Percentiles rank a stretch among this genome's conserved stretches.
phyloP scores from a whole-genome alignment of 2,888 invertebrate genomes.

The Laspeyria flexula region DNA sequence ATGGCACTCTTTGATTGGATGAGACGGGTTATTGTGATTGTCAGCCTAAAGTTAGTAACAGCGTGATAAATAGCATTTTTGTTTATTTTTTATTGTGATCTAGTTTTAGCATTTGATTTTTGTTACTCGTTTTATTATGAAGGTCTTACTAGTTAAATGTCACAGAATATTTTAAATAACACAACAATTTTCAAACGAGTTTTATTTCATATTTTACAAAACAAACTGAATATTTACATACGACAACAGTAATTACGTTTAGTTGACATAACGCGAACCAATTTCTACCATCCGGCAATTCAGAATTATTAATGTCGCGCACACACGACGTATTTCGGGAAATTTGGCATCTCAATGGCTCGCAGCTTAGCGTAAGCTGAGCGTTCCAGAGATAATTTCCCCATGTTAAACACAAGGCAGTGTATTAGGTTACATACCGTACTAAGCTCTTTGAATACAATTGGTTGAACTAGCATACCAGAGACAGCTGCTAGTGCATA shows the following conservation, averaged over 20 bases:
- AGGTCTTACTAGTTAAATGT: no score
- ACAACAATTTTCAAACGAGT: no score
- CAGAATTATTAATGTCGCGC: not conserved
- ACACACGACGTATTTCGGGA: not conserved
- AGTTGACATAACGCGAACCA: not conserved
- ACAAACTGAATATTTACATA: no score
- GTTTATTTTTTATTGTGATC: conserved; percentile 9
- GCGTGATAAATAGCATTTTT: conserved; percentile 15
- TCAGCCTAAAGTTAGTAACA: conserved; percentile 28
- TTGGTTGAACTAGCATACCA: not conserved
- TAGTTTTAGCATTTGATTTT: not conserved
- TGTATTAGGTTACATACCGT: not conserved
- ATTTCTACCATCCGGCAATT: not conserved
- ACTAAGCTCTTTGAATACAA: not conserved
- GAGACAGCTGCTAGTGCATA: not conserved
- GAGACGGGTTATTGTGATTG: conserved; percentile 33
- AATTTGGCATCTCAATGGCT: not conserved
- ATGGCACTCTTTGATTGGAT: conserved; percentile 35
- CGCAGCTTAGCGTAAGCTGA: not conserved
- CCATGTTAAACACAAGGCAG: not conserved
- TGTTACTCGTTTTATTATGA: no score
- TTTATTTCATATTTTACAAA: no score
- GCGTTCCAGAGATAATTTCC: not conserved
- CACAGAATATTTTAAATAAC: no score
- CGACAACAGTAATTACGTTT: not conserved